Percentiles rank a stretch among this genome's conserved stretches.
Evolutionary conservation across 2,113 vertebrate species (phyloP).

Genomic region (Xyrauchen texanus): DNA sequence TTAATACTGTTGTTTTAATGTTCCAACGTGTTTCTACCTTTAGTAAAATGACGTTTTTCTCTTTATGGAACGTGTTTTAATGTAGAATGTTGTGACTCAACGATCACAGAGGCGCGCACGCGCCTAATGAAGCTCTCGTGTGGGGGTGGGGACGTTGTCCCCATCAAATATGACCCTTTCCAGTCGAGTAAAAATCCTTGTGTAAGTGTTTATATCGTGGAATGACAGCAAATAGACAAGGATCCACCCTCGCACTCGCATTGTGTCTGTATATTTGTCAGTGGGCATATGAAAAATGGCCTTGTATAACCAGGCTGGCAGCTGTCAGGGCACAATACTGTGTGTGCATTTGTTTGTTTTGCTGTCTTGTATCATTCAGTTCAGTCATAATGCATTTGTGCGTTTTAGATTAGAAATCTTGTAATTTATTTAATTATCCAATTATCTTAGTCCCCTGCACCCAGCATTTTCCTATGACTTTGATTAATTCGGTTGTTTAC

Average conservation of each 20-base stretch:
- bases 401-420: not conserved
- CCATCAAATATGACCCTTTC: constrained; percentile 34
- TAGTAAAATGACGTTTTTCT: not conserved
- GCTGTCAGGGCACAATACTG: not conserved
- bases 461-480: too few relatives aligned
- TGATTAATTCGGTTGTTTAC: too few relatives aligned
- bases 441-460: too few relatives aligned
- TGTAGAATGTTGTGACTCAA: constrained; percentile 33
- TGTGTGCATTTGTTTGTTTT: not conserved
- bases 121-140: constrained; percentile 6
- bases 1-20: not conserved
- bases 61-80: not conserved
- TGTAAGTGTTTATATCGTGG: too few relatives aligned
- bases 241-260: not conserved
- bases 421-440: too few relatives aligned
- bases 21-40: not conserved
- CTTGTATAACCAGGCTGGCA: not conserved
- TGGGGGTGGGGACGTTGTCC: constrained; percentile 39
- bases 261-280: not conserved
- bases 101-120: constrained; percentile 8
- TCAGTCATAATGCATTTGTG: not conserved
- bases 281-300: not conserved
- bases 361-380: not conserved
- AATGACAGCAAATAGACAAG: not conserved
- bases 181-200: not conserved